phyloP scores from a whole-genome alignment of 1,140 invertebrate genomes.

The Diorhabda elongata region DNA sequence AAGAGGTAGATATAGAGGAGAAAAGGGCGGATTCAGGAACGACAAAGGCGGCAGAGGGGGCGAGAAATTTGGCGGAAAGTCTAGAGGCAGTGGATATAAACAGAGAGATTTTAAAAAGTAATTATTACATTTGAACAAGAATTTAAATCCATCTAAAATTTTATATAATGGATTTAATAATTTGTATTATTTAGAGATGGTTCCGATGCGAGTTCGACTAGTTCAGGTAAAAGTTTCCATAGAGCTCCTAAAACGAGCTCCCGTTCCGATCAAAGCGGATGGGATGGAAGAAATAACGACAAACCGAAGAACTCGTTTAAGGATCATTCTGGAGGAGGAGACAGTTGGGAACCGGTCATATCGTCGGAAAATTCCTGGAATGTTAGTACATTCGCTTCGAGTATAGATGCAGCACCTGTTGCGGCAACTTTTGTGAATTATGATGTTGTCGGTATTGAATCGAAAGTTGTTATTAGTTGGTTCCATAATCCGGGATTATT shows the following conservation, averaged over 20 bases:
- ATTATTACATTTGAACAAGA: slow-evolving; percentile 4
- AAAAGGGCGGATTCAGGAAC: not conserved
- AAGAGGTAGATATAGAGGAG: slow-evolving; percentile 6
- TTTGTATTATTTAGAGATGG: slow-evolving; percentile 22
- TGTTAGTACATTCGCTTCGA: slow-evolving; percentile 19
- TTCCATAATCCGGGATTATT: slow-evolving; percentile 65
- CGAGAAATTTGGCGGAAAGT: not conserved
- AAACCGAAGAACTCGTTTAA: slow-evolving; percentile 5
- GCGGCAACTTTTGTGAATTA: slow-evolving; percentile 23
- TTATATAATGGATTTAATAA: not conserved
- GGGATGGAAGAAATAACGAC: slow-evolving; percentile 3
- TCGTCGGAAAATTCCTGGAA: slow-evolving; percentile 22
- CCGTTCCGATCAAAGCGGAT: slow-evolving; percentile 15
- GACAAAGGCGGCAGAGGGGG: not conserved
- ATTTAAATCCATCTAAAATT: not conserved
- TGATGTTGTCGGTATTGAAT: slow-evolving; percentile 30
- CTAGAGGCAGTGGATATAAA: slow-evolving; percentile 9
- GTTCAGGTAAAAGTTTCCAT: slow-evolving; percentile 34
- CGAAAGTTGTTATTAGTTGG: slow-evolving; percentile 55
- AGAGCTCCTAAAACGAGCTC: slow-evolving; percentile 31
- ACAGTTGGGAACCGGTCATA: not conserved
- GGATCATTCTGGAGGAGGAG: slow-evolving; percentile 14
- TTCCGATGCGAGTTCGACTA: slow-evolving; percentile 34
- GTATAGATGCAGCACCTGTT: slow-evolving; percentile 29
- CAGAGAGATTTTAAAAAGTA: slow-evolving; percentile 27